Evolutionary conservation across 2,113 vertebrate genomes (phyloP).

Genomic region (Odocoileus hemionus): DNA sequence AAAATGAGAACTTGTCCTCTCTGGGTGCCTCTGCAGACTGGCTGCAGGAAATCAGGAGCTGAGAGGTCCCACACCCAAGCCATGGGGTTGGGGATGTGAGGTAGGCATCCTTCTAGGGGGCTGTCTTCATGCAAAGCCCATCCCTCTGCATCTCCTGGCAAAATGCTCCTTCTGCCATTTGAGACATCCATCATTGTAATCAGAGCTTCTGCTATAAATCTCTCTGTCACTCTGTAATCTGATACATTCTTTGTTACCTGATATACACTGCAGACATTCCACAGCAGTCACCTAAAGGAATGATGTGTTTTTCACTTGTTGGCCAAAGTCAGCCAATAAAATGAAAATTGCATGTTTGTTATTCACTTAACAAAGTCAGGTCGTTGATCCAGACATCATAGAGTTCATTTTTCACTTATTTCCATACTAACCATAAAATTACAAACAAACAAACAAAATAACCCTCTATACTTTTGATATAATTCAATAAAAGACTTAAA

Average conservation of each 20-base stretch:
- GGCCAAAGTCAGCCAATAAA: constrained; percentile 29
- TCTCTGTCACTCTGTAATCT: neutral
- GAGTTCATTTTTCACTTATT: constrained; percentile 51
- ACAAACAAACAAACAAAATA: neutral
- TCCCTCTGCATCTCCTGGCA: constrained; percentile 54
- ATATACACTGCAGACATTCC: neutral
- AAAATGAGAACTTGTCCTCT: neutral
- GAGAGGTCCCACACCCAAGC: neutral
- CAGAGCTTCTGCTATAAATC: neutral
- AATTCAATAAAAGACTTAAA: constrained; percentile 61
- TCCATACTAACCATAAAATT: constrained; percentile 49
- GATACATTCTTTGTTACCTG: neutral
- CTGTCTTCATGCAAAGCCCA: neutral
- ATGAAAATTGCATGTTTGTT: constrained; percentile 14
- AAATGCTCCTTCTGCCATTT: constrained; percentile 21
- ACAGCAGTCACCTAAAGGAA: neutral
- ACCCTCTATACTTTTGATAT: constrained; percentile 1
- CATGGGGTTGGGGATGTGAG: fast-evolving
- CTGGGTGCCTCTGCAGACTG: neutral
- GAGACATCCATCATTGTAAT: neutral
- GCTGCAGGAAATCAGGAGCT: neutral
- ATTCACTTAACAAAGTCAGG: constrained; percentile 33
- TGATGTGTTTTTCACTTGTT: constrained; percentile 26
- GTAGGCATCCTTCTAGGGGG: neutral
- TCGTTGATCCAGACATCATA: constrained; percentile 39